These are phyloP conservation scores for Macroglossus sobrinus DNA, from an alignment of 2,113 vertebrate species.

Conservation along the genomic window DNA sequence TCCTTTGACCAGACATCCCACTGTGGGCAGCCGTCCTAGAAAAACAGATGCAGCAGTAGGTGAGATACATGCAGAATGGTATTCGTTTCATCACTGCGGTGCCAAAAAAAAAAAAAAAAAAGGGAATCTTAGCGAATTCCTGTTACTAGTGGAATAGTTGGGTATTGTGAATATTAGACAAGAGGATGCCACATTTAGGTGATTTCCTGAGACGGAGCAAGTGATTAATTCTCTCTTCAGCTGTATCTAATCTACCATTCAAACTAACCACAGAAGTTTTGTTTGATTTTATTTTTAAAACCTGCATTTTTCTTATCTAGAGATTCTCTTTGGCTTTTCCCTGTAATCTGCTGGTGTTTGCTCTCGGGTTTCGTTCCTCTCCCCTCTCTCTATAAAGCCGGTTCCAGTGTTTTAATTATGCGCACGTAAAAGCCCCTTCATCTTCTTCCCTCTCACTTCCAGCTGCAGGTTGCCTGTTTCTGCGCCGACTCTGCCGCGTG, in stretches of 20 bases:
- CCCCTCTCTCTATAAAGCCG: background rate
- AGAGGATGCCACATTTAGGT: background rate
- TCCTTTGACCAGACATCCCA: background rate
- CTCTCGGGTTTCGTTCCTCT: background rate
- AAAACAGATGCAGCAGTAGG: background rate
- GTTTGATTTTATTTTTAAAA: background rate
- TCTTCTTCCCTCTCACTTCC: background rate
- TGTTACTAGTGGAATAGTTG: background rate
- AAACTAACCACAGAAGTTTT: background rate
- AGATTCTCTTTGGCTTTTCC: background rate
- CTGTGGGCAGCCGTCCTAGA: constrained; percentile 20
- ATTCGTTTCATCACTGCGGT: background rate
- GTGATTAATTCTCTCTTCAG: background rate
- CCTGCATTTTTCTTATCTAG: background rate
- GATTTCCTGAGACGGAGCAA: background rate
- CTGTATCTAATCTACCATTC: background rate
- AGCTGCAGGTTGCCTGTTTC: background rate
- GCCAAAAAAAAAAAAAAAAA: background rate
- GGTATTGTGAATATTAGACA: background rate
- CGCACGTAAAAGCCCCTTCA: background rate
- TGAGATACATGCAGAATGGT: background rate
- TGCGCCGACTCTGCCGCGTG: background rate
- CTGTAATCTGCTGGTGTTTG: background rate
- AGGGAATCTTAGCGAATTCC: background rate
- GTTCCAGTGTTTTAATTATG: background rate